phyloP scores from a whole-genome alignment of 2,888 invertebrate genomes.

The Mythimna impura region DNA sequence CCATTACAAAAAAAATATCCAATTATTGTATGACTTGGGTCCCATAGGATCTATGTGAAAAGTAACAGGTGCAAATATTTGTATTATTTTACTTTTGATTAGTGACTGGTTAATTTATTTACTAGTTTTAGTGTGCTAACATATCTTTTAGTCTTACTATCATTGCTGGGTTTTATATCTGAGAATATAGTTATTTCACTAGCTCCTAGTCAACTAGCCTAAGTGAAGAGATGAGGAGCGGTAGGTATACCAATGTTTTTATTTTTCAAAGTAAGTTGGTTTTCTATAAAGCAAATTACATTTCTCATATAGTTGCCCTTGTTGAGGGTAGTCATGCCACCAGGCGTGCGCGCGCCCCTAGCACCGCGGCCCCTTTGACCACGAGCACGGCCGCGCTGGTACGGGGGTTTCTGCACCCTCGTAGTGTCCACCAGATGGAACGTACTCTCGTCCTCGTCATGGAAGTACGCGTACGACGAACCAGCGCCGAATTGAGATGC shows the following conservation, averaged over 20 bases:
- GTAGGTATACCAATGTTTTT: not conserved
- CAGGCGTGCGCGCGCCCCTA: conserved; percentile 92
- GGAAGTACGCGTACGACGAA: conserved; percentile 99
- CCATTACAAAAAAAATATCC: no score
- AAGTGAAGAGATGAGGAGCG: not conserved
- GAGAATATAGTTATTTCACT: not conserved
- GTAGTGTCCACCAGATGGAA: conserved; percentile 99
- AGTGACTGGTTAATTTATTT: not conserved
- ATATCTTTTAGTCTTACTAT: not conserved
- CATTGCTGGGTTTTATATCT: not conserved
- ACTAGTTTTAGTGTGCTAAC: not conserved
- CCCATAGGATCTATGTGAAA: no score
- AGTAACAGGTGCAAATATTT: no score
- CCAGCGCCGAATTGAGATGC: conserved; percentile 98
- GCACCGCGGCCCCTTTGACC: conserved; percentile 94
- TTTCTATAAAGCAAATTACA: conserved; percentile 25
- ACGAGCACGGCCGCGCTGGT: conserved; percentile 97
- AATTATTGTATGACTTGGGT: no score
- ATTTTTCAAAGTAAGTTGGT: not conserved
- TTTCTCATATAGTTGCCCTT: conserved; percentile 90
- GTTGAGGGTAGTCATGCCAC: conserved; percentile 95
- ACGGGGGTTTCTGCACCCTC: conserved; percentile 96
- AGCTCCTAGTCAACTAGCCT: not conserved
- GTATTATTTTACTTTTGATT: no score
- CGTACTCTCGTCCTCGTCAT: conserved; percentile 99